A percentile compares a stretch with the other conserved stretches of the same genome.
Conservation (phyloP, 1,140 invertebrate species). For the Lasaia peninsularis region DNA sequence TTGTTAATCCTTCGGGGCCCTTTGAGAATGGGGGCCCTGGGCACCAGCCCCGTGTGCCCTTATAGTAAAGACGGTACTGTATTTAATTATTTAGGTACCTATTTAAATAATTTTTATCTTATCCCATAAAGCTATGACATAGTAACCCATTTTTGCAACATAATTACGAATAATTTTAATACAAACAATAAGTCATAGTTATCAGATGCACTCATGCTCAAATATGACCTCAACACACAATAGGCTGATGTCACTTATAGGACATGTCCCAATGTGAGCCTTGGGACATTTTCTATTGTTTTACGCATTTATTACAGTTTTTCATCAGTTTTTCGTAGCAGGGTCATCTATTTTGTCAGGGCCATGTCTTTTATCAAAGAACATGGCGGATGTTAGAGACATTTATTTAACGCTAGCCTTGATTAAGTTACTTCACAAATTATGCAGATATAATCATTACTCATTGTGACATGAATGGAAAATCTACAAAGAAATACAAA, state of each 20-base stretch:
- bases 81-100: too few relatives aligned
- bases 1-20: too few relatives aligned
- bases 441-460: too few relatives aligned
- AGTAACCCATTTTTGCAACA: too few relatives aligned
- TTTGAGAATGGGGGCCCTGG: too few relatives aligned
- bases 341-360: conserved; percentile 2
- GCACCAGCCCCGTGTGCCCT: too few relatives aligned
- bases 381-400: neutral
- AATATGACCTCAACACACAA: conserved; percentile 1
- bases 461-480: too few relatives aligned
- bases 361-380: neutral
- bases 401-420: neutral
- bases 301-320: neutral
- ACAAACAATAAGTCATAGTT: conserved; percentile 5
- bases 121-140: too few relatives aligned
- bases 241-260: conserved; percentile 7
- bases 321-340: neutral
- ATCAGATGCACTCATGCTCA: conserved; percentile 3
- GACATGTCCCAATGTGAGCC: conserved; percentile 1
- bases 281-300: conserved; percentile 9
- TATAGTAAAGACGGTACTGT: too few relatives aligned
- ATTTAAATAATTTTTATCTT: too few relatives aligned
- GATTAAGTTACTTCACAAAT: neutral
- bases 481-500: too few relatives aligned
- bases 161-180: conserved; percentile 9